A percentile compares a stretch with the other conserved stretches of the same genome.
These are phyloP conservation scores for Linyphia triangularis DNA, from an alignment of 2,888 invertebrate species.

Conservation along the genomic window DNA sequence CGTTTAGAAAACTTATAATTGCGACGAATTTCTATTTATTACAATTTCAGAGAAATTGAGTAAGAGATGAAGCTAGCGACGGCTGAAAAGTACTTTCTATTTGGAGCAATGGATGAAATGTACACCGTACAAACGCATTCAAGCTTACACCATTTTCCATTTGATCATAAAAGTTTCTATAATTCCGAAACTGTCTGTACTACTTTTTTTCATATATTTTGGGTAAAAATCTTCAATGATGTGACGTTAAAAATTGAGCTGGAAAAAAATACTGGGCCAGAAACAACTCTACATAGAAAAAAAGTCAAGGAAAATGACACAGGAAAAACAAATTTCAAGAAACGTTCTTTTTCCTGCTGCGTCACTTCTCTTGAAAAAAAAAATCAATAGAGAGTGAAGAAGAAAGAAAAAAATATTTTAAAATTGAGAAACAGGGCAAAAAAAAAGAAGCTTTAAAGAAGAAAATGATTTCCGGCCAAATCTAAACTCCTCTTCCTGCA, in stretches of 20 bases:
- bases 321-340: conserved; percentile 41
- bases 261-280: conserved; percentile 15
- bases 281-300: conserved; percentile 10
- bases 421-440: conserved; percentile 70
- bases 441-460: conserved; percentile 61
- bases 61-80: neutral
- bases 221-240: conserved; percentile 11
- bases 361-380: neutral
- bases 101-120: neutral
- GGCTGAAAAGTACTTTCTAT: neutral
- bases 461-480: conserved; percentile 72
- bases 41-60: neutral
- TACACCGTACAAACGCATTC: neutral
- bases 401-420: conserved; percentile 51
- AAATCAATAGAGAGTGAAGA: neutral
- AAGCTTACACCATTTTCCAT: neutral
- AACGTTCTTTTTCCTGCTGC: neutral
- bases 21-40: neutral
- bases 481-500: conserved; percentile 62
- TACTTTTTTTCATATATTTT: neutral
- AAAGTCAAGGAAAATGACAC: conserved; percentile 23
- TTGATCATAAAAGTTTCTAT: neutral
- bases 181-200: neutral
- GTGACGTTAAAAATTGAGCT: neutral
- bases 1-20: neutral